Conservation (phyloP, 2,797 vertebrate species). For the Phrynocephalus guinanensis region DNA sequence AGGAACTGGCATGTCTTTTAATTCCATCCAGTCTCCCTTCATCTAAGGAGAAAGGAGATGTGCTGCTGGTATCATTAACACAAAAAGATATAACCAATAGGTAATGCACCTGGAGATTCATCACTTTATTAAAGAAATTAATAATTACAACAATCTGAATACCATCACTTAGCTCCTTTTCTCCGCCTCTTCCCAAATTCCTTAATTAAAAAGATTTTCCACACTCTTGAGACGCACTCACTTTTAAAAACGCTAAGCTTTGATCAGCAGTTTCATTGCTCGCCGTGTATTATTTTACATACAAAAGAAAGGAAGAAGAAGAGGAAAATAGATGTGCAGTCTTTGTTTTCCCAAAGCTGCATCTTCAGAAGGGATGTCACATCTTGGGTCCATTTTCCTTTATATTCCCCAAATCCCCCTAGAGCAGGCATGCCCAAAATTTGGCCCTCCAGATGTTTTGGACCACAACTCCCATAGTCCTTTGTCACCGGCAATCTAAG, state of each 20-base stretch:
- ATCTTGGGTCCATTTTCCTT: no score
- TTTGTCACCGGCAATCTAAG: no score
- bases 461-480: no score
- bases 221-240: constrained; percentile 46
- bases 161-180: constrained; percentile 52
- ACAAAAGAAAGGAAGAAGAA: rapidly evolving
- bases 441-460: no score
- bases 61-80: constrained; percentile 42
- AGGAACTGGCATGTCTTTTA: constrained; percentile 42
- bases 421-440: no score
- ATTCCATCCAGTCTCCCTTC: constrained; percentile 60
- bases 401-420: background rate
- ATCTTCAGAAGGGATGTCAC: constrained; percentile 12
- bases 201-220: constrained; percentile 62
- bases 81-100: constrained; percentile 46
- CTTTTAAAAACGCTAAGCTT: constrained; percentile 49
- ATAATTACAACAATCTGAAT: constrained; percentile 68
- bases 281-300: constrained; percentile 44
- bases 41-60: constrained; percentile 45
- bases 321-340: background rate
- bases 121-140: constrained; percentile 66
- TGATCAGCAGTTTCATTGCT: constrained; percentile 43
- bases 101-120: constrained; percentile 61
- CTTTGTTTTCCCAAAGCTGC: constrained; percentile 15
- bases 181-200: constrained; percentile 43